Conservation (phyloP, 2,888 invertebrate species). For the Andrena hattorfiana region DNA sequence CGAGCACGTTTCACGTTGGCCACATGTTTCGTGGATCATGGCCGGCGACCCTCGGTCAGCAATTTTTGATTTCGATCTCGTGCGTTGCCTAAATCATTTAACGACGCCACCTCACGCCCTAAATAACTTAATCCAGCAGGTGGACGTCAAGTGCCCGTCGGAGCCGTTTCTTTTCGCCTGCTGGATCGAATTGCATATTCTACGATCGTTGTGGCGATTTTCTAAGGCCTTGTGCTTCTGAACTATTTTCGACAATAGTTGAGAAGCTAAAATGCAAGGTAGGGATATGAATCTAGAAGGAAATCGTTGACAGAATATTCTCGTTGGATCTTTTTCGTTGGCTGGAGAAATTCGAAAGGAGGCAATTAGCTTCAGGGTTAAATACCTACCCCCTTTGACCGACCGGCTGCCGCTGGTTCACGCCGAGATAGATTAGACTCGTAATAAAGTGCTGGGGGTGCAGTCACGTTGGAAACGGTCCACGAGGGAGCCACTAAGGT, state of each 20-base stretch:
- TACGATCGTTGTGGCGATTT: too few species aligned
- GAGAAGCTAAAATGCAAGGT: too few species aligned
- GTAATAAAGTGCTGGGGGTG: conserved; percentile 83
- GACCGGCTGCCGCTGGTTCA: conserved; percentile 67
- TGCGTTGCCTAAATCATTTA: conserved; percentile 70
- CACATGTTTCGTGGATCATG: conserved; percentile 76
- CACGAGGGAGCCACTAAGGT: conserved; percentile 84
- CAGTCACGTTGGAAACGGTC: conserved; percentile 82
- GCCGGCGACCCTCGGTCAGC: conserved; percentile 53
- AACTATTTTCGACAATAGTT: background rate
- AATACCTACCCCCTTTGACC: conserved; percentile 70
- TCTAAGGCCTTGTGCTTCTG: background rate
- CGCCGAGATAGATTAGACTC: conserved; percentile 83
- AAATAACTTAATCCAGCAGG: conserved; percentile 71
- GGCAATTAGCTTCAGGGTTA: conserved; percentile 76
- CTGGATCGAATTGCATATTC: conserved; percentile 25
- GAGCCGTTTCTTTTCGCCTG: conserved; percentile 19
- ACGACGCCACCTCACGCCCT: conserved; percentile 55
- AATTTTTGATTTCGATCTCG: conserved; percentile 70
- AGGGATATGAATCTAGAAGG: background rate
- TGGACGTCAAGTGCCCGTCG: conserved; percentile 41
- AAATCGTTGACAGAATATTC: background rate
- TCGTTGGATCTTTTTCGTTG: conserved; percentile 8
- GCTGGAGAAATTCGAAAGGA: conserved; percentile 62
- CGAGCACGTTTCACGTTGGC: conserved; percentile 72